Percentiles rank a stretch among this genome's conserved stretches.
These are phyloP conservation scores for Campoplex capitator DNA, from an alignment of 2,888 invertebrate species.

Conservation along the genomic window DNA sequence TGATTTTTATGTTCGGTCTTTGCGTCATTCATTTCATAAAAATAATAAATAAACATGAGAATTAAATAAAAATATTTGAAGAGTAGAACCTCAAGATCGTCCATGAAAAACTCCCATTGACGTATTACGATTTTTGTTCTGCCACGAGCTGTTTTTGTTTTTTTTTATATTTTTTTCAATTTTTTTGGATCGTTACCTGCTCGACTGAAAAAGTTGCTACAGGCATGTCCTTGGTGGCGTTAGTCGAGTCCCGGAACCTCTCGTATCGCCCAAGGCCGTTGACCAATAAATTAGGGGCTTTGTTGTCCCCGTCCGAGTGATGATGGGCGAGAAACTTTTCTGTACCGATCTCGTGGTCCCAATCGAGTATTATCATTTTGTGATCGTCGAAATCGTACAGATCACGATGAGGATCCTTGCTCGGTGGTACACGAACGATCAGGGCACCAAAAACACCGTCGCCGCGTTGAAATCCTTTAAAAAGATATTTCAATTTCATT, in stretches of 20 bases:
- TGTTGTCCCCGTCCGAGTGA: conserved; percentile 93
- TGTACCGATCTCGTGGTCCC: conserved; percentile 91
- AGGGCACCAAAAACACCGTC: conserved; percentile 94
- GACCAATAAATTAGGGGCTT: conserved; percentile 92
- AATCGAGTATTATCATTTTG: conserved; percentile 92
- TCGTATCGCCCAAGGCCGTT: conserved; percentile 91
- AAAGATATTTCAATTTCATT: background rate
- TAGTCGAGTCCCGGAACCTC: conserved; percentile 82
- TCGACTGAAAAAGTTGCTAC: conserved; percentile 89
- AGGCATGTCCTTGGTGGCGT: conserved; percentile 85
- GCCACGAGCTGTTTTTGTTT: background rate
- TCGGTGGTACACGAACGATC: conserved; percentile 89
- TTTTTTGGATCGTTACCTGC: conserved; percentile 85
- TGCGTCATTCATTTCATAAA: background rate
- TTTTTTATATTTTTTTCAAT: background rate
- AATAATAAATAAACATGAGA: background rate
- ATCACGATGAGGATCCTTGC: conserved; percentile 87
- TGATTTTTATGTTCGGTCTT: too few relatives aligned
- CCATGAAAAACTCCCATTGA: conserved; percentile 36
- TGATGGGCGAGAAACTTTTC: conserved; percentile 94
- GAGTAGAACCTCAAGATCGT: conserved; percentile 17
- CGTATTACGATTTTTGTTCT: background rate
- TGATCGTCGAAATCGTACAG: conserved; percentile 94
- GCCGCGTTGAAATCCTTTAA: conserved; percentile 91
- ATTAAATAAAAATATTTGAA: background rate